Evolutionary conservation across 2,888 invertebrate species (phyloP), one percentile per base, ranked within the genome.

Genomic region (Aproaerema taeniolella): DNA sequence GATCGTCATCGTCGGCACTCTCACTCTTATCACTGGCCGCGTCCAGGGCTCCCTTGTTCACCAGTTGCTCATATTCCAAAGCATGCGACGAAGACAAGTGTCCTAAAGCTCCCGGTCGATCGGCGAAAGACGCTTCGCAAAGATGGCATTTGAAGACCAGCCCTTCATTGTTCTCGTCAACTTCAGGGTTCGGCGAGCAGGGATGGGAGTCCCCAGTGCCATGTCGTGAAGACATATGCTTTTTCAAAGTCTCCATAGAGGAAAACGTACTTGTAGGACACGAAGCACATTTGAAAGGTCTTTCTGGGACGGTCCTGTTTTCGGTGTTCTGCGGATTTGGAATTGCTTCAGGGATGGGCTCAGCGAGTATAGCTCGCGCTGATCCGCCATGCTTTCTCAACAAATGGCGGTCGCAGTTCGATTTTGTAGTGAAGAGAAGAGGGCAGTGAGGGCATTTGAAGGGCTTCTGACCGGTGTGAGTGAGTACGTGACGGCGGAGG

Each of bases 381-480:
- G 88, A 72, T 42, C 87, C 73, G 29, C 87, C 86, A 65, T 97
- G 97, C 63, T 97, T 97, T 25, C 97, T 88, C 38, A 96, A 79
- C 43, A 98, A 81, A 71, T 98, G 98, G 8, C 98, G 93, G 66
- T 98, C 98, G 71, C 98, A 96, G 78, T 98, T 98, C 6, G 97
- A 97, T 71, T 98, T 98, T 1, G 98, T 98, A 24, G 98, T 98
- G 73, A 98, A 98, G 1, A 96, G 91, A 6, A 98, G 88, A 0
- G 95, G 94, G 67, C 98, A 98, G 61, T 95, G 93, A 0, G 95
- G 93, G 73, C 98, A 98, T 66, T 97, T 96, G 86, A 94, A 98
- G 0, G 98, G 98, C 66, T 98, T 98, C 67, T 98, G 97, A 1
- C 95, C 97, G 0, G 98, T 98, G 71, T 98, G 98, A 0, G 98